A percentile compares a stretch with the other conserved stretches of the same genome.
phyloP scores from a whole-genome alignment of 2,888 invertebrate genomes.

The Hipparchia semele region DNA sequence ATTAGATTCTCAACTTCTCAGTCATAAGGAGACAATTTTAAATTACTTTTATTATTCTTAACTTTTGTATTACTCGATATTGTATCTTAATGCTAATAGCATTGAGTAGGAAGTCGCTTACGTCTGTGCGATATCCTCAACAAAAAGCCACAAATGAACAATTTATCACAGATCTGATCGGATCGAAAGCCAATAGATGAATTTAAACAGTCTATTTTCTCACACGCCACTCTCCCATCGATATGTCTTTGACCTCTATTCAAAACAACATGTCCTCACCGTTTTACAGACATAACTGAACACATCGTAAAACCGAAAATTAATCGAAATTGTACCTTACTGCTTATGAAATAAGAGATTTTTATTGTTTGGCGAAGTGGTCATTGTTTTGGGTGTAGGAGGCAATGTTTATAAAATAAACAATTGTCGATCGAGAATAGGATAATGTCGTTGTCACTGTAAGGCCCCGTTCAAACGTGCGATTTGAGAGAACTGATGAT shows the following conservation, averaged over 20 bases:
- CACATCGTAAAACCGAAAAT: conserved; percentile 22
- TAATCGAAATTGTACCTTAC: conserved; percentile 36
- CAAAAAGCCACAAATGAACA: conserved; percentile 11
- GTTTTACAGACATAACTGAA: conserved; percentile 39
- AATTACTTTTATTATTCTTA: too few relatives aligned
- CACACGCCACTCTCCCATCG: conserved; percentile 48
- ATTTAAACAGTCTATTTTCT: conserved; percentile 47
- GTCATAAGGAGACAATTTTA: too few relatives aligned
- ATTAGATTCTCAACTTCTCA: too few relatives aligned
- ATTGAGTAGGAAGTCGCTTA: conserved; percentile 1
- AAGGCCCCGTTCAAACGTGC: conserved; percentile 62
- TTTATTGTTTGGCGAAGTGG: not conserved
- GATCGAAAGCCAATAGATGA: conserved; percentile 35
- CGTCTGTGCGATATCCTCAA: not conserved
- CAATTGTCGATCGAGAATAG: conserved; percentile 71
- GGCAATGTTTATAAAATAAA: conserved; percentile 71
- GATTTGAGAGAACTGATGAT: conserved; percentile 45
- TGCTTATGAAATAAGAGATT: conserved; percentile 14
- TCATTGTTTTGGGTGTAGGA: conserved; percentile 25
- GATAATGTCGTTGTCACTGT: conserved; percentile 75
- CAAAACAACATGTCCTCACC: conserved; percentile 66
- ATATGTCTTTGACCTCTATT: conserved; percentile 69
- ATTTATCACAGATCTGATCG: conserved; percentile 25
- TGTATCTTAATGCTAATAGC: not conserved
- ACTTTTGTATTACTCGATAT: not conserved